Percentiles rank a stretch among this genome's conserved stretches.
These are phyloP conservation scores for Megaceryle maxima DNA, from an alignment of 2,113 vertebrate genomes.

Conservation along the genomic window DNA sequence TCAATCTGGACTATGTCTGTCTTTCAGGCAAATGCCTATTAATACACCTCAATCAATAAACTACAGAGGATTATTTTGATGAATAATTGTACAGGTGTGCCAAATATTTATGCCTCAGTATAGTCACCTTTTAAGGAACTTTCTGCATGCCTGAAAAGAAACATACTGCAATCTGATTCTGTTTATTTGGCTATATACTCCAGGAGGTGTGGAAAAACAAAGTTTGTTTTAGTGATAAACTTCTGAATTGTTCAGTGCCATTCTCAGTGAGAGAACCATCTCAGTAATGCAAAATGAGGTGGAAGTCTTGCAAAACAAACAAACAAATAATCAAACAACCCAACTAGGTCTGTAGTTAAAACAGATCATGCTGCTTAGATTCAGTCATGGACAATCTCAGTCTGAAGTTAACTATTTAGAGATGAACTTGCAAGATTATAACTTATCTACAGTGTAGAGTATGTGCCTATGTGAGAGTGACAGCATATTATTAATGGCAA, in stretches of 20 bases:
- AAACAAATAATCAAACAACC: not conserved
- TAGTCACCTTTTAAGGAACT: not conserved
- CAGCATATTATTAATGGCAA: not conserved
- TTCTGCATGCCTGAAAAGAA: not conserved
- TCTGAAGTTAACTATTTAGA: not conserved
- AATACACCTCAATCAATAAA: constrained; percentile 32
- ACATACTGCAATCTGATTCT: not conserved
- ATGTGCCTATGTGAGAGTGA: not conserved
- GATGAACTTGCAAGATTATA: not conserved
- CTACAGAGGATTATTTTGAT: not conserved
- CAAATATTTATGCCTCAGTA: not conserved
- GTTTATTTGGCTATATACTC: not conserved
- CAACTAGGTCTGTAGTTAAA: not conserved
- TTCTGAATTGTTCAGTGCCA: not conserved
- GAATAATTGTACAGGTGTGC: not conserved
- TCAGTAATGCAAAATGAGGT: not conserved
- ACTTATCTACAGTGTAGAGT: not conserved
- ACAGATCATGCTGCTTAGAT: not conserved
- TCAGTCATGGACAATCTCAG: not conserved
- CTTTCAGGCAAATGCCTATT: constrained; percentile 26
- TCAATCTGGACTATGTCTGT: not conserved
- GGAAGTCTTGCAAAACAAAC: not conserved
- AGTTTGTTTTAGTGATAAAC: not conserved
- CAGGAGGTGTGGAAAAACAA: not conserved
- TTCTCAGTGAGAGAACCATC: not conserved